Evolutionary conservation across 2,888 invertebrate species (phyloP), one percentile per base, ranked within the genome.

Genomic region (Leucoma salicis): DNA sequence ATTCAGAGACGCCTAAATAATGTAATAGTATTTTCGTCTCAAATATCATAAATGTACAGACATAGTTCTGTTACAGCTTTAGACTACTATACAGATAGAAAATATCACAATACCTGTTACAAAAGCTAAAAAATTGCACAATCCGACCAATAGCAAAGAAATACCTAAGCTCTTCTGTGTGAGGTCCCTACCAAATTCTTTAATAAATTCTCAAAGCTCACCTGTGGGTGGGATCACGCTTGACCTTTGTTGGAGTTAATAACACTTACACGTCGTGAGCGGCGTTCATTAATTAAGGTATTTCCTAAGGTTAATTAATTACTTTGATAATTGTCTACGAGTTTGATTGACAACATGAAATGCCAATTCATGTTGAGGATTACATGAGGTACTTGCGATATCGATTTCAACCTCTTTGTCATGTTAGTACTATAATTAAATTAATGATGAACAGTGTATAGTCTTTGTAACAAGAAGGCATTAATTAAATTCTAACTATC

Each of bases 261-360:
- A 71, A 70, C 69, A 70, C 67, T 74, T 69, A 68, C 60, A 60
- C 63, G 64, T 76, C 77, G 75, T 74, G 74, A 74, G 69, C 62
- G 53, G 45, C 61, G 66, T 70, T 70, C 70, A 68, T 75, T 78
- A 68, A 70, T 70, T 74, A 73, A 70, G 68, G 62, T 63, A 59
- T 72, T 70, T 72, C 68, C 64, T 70, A 69, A 74, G 64, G 64
- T 68, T 74, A 78, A 80, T 79, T 80, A 79, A 78, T 80, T 75
- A 74, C 66, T 63, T 66, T 73, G 77, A 78, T 78, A 70, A 77
- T 67, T 67, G 58, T 62, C 66, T 64, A 53, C 50, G 57, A 57
- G 54, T 47, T 63, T 57, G 58, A 57, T 62, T 63, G 64, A 56
- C 63, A 59, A 58, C 42, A 54, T 55, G 53, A 56, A 55, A 57